These are phyloP conservation scores for Onthophagus taurus DNA, from an alignment of 1,140 invertebrate genomes.

Conservation along the genomic window DNA sequence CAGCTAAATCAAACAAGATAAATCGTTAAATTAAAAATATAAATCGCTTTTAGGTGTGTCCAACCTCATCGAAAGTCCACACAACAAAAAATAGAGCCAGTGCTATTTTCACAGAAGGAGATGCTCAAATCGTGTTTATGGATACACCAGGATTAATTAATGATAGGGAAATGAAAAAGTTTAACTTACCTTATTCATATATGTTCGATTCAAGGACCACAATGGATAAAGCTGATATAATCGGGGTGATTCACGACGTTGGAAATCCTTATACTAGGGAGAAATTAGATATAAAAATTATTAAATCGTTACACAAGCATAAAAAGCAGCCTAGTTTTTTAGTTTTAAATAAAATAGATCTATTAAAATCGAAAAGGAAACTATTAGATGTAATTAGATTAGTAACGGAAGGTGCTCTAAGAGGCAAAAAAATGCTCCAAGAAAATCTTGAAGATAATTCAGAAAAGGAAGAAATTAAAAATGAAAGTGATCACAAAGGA, in stretches of 20 bases:
- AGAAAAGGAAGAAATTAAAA: slow-evolving; percentile 16
- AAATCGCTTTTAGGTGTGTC: slow-evolving; percentile 73
- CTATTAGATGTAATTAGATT: slow-evolving; percentile 59
- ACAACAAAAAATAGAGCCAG: slow-evolving; percentile 68
- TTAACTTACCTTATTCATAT: slow-evolving; percentile 21
- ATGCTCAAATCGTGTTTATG: slow-evolving; percentile 80
- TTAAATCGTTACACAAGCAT: slow-evolving; percentile 56
- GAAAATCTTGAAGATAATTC: slow-evolving; percentile 10
- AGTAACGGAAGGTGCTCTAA: slow-evolving; percentile 56
- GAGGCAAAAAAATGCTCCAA: slow-evolving; percentile 35
- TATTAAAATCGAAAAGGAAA: slow-evolving; percentile 62
- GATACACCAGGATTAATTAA: slow-evolving; percentile 78
- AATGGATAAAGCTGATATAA: slow-evolving; percentile 65
- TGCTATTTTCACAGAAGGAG: slow-evolving; percentile 59
- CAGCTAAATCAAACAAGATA: not conserved
- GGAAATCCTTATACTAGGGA: slow-evolving; percentile 58
- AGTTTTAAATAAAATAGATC: slow-evolving; percentile 85
- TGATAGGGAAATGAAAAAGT: slow-evolving; percentile 55
- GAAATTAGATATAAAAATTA: slow-evolving; percentile 56
- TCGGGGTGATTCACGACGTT: slow-evolving; percentile 80
- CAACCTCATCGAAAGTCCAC: slow-evolving; percentile 81
- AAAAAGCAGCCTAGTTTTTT: slow-evolving; percentile 62
- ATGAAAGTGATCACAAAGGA: no score
- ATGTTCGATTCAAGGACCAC: slow-evolving; percentile 41
- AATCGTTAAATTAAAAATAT: slow-evolving; percentile 14